Conservation (phyloP, 1,140 invertebrate species). For the Halyomorpha halys region DNA sequence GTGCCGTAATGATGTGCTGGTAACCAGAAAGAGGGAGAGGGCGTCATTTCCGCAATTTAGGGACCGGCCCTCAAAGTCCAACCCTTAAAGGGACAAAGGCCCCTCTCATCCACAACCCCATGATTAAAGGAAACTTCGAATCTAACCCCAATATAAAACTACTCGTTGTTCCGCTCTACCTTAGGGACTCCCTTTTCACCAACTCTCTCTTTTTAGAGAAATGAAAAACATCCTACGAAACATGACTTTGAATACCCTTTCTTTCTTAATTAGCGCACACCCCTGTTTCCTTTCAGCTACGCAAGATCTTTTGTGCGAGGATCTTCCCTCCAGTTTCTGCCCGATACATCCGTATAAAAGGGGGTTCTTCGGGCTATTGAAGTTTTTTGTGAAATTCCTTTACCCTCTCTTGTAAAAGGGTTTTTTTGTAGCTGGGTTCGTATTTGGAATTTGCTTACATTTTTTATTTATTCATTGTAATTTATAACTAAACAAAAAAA, state of each 20-base stretch:
- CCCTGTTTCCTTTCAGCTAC: too few species aligned
- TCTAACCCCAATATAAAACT: slow-evolving; percentile 19
- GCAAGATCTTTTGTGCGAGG: too few species aligned
- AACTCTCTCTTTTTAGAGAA: neutral
- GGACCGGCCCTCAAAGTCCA: slow-evolving; percentile 14
- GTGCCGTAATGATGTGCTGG: slow-evolving; percentile 11
- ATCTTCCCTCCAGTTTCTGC: too few species aligned
- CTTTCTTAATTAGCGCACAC: too few species aligned
- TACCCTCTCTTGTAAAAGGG: too few species aligned
- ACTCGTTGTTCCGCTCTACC: slow-evolving; percentile 15
- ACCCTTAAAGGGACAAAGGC: slow-evolving; percentile 14
- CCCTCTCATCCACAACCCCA: slow-evolving; percentile 11
- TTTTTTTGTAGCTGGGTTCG: too few species aligned
- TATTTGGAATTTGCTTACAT: too few species aligned
- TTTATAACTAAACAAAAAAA: too few species aligned
- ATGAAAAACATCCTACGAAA: neutral
- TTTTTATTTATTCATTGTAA: too few species aligned
- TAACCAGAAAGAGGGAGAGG: slow-evolving; percentile 13
- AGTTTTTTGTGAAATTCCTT: too few species aligned
- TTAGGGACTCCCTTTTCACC: slow-evolving; percentile 2
- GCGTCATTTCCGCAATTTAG: slow-evolving; percentile 18
- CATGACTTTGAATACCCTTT: slow-evolving; percentile 11
- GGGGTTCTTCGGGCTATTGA: too few species aligned
- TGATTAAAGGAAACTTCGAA: slow-evolving; percentile 18
- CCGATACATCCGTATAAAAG: too few species aligned